Evolutionary conservation across 2,113 vertebrate species (phyloP).

Genomic region (Odocoileus virginianus): DNA sequence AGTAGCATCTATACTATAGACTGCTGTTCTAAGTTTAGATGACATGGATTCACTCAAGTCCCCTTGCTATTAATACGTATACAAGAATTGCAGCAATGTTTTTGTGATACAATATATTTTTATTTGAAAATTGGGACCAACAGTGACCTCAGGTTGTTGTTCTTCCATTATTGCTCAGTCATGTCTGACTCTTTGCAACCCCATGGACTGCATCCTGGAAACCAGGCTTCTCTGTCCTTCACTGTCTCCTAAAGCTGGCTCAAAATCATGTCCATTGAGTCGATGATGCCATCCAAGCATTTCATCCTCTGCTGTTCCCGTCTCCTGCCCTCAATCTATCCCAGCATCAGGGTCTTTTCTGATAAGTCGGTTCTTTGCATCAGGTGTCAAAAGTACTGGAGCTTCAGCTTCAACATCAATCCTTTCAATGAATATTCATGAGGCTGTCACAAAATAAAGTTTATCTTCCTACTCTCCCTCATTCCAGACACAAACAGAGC

Average conservation of each 20-base stretch:
- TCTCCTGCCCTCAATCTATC: background rate
- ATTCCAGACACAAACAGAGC: background rate
- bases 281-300: background rate
- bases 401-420: background rate
- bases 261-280: background rate
- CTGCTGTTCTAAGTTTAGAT: no score
- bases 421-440: background rate
- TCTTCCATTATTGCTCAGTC: background rate
- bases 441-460: background rate
- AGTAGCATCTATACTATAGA: background rate
- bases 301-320: background rate
- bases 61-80: rapidly evolving
- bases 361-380: background rate
- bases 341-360: background rate
- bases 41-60: background rate
- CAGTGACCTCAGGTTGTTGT: background rate
- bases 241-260: background rate
- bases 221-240: background rate
- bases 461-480: background rate
- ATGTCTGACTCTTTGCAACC: background rate
- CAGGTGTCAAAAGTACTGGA: background rate
- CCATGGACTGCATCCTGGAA: background rate
- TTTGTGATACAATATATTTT: background rate
- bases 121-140: background rate
- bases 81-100: background rate